Evolutionary conservation across 2,113 vertebrate species (phyloP), one percentile per base, ranked within the genome.

Genomic region (Himantopus leucocephalus): DNA sequence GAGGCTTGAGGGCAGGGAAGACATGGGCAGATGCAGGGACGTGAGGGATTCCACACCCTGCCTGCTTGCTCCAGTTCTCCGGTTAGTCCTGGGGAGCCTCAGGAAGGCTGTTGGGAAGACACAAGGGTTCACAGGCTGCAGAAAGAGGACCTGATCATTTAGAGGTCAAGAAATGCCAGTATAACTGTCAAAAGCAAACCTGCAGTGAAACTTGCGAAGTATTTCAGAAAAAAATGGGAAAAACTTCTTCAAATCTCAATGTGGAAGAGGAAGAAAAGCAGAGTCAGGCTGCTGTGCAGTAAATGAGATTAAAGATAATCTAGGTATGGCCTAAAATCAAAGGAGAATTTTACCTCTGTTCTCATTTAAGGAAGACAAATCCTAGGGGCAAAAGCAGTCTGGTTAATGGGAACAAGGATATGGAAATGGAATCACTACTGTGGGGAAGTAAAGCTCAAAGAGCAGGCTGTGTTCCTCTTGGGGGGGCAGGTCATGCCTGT

Each of bases 271-370:
- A 84, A 85, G 66, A 68, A 79, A 91, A 92, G 35, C 39, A 39
- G 90, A 91, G 60, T 78, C 60, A 67, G 76, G 50, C 43, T 87
- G 23, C 55, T 85, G 53, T 62, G 70, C 27, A 91, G 70, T 75
- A 79, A 82, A 82, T 79, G 52, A 95, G 77, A 96, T 94, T 91
- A 91, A 92, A 94, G 92, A 91, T 94, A 95, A 97, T 93, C 84
- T 91, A 94, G 81, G 58, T 53, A 94, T 73, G 91, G 93, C 85
- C 85, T 96, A 85, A 88, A 94, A 96, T 97, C 94, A 97, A 96
- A 96, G 74, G 62, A 92, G 53, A 68, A 43, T 87, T 96, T 95
- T 95, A 96, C 87, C 81, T 95, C 89, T 87, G 81, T 78, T 96
- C 90, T 85, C 6, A 6, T 91, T 91, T 91, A 90, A 90, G 81